Conservation (phyloP, 35 echinoderm and acorn worm genomes). For the Stichopus chloronotus region DNA sequence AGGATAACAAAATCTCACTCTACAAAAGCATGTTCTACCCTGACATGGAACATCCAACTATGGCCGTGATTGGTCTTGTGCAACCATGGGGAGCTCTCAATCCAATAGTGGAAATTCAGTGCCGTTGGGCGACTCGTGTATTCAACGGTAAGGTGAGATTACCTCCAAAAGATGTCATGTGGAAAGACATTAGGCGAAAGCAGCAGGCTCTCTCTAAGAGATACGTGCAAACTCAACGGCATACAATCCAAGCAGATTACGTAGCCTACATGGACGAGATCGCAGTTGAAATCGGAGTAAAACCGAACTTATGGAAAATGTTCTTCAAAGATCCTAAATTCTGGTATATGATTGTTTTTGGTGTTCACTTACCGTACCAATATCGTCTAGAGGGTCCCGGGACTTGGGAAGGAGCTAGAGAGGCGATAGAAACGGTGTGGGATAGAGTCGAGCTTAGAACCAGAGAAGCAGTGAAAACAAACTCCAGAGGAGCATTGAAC, state of each 20-base stretch:
- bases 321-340: slow-evolving; percentile 71
- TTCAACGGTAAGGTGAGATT: slow-evolving; percentile 72
- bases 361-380: slow-evolving; percentile 65
- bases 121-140: slow-evolving; percentile 75
- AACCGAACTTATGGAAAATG: slow-evolving; percentile 73
- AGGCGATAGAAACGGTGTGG: slow-evolving; percentile 78
- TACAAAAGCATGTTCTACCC: slow-evolving; percentile 77
- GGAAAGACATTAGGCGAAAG: slow-evolving; percentile 44
- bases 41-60: slow-evolving; percentile 62
- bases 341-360: slow-evolving; percentile 62
- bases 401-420: slow-evolving; percentile 68
- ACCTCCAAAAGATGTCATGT: slow-evolving; percentile 53
- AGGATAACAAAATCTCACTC: slow-evolving; percentile 60
- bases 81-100: slow-evolving; percentile 40
- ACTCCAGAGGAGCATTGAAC: neutral
- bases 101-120: slow-evolving; percentile 70
- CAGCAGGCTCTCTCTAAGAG: slow-evolving; percentile 49
- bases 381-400: slow-evolving; percentile 74
- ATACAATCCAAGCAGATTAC: slow-evolving; percentile 70
- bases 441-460: slow-evolving; percentile 63
- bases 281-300: slow-evolving; percentile 67
- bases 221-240: slow-evolving; percentile 71
- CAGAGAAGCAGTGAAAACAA: neutral
- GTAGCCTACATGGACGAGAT: slow-evolving; percentile 77
- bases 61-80: slow-evolving; percentile 70